phyloP scores from a whole-genome alignment of 2,797 vertebrate genomes.

The Austrolebias charrua region DNA sequence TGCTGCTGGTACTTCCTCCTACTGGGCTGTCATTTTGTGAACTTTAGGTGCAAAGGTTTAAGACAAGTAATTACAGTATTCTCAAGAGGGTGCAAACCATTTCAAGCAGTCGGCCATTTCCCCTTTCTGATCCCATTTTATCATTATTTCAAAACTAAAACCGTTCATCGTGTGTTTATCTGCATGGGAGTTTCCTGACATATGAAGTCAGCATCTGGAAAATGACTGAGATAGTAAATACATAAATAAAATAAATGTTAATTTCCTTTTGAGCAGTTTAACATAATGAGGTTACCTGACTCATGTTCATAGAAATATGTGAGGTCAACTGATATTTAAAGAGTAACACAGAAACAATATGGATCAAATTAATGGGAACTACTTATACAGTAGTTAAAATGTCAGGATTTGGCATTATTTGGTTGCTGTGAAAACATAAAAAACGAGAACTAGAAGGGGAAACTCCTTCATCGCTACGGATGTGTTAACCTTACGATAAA shows the following conservation, averaged over 20 bases:
- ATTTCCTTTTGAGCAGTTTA: slow-evolving; percentile 8
- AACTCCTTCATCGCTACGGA: background rate
- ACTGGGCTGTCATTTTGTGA: background rate
- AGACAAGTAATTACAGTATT: background rate
- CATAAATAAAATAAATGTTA: no score
- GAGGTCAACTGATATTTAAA: no score
- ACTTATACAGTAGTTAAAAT: background rate
- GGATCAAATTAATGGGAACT: background rate
- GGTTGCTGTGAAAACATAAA: background rate
- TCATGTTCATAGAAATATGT: background rate
- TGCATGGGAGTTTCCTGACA: slow-evolving; percentile 15
- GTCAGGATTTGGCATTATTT: slow-evolving; percentile 1
- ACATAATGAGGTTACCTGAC: background rate
- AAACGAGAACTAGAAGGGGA: background rate
- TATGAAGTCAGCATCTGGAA: background rate
- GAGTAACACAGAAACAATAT: no score
- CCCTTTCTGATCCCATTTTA: background rate
- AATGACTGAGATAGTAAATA: background rate
- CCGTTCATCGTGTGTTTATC: background rate
- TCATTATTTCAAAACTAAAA: background rate
- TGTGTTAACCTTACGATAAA: background rate
- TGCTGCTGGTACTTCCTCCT: background rate
- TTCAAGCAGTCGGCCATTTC: background rate
- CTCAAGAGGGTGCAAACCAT: background rate
- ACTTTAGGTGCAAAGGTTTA: background rate